Base-by-base conservation (phyloP, 1,140 invertebrate species). In the Polyergus mexicanus region DNA sequence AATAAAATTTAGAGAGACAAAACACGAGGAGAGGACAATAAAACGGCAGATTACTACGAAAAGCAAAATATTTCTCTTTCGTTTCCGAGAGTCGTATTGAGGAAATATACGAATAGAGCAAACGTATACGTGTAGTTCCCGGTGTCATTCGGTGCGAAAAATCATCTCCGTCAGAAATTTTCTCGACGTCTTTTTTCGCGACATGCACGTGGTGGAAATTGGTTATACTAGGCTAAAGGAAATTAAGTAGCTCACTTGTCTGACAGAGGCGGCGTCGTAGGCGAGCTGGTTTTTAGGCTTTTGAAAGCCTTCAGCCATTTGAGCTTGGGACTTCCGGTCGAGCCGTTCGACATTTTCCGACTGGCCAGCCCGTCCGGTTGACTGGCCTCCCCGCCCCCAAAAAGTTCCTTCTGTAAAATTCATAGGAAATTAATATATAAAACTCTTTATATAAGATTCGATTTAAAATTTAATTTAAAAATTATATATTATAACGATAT, bases 251-350 rank as follows among this genome's bases (percentile, higher is more conserved):
- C 96, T 96, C 92, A 96, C 96, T 96, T 96, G 90, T 96, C 96
- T 16, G 93, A 85, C 74, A 96, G 94, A 16, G 92, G 94, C 58
- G 93, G 95, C n/a, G 94, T 96, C 62, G 92, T 95, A 89, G 96
- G 96, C 75, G 95, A 96, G 95, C 96, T 94, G 94, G 97, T 95
- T 96, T 99, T 99, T 85, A 99, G 96, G 93, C 98, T 99, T 95
- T 98, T 98, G 96, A 99, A 98, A 87, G 99, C 99, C 95, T 99
- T 99, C 91, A 99, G 96, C 99, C 99, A 99, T 96, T 99, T 99
- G 93, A 98, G 98, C 96, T 99, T 99, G 96, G 99, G 99, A 92
- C 97, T 98, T 92, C 97, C 98, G 75, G 97, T 97, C 77, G 97
- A 98, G 62, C 97, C 96, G 60, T 97, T 97, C 2, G 98, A 98